Evolutionary conservation across 1,140 invertebrate genomes (phyloP), one percentile per base, ranked within the genome.

Genomic region (Cydia pomonella): DNA sequence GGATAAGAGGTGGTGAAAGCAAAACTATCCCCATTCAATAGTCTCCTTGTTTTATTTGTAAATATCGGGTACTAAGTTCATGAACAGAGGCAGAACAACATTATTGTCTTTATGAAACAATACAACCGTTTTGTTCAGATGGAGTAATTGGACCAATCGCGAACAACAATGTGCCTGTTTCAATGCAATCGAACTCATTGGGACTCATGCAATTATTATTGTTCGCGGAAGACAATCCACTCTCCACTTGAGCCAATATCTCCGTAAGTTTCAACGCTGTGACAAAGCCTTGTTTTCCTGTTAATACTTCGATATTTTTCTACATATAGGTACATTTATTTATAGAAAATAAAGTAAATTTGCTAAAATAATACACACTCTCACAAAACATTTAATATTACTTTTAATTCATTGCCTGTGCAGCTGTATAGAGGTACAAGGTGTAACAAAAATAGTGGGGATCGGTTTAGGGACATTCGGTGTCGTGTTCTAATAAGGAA

Each of bases 161-260:
- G 53, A 59, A 59, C 53, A 59, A 59, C 53, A 59, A 59, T 59
- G 53, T 59, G 53, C 53, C 53, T 18, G 53, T 21, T 59, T 59
- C 53, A 59, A 59, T 59, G 53, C 53, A 59, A 6, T 59, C 53
- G 53, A 59, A 59, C 53, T 59, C 53, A 23, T 59, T 59, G 53
- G 53, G 53, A 21, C 7, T 59, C 18, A 59, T 59, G 53, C 53
- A 59, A 59, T 59, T 59, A 59, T 59, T 59, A 59, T 59, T 59
- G 53, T 59, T 59, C 21, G 21, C 21, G 53, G 53, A 59, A 59
- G 53, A 59, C 53, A 59, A 59, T 59, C 21, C 53, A 23, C 53
- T 23, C 18, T 6, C 16, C 53, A 23, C 18, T 59, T 59, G 53
- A 59, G 53, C 53, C 53, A 59, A 59, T 59, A 23, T n/a, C 53